A percentile compares a stretch with the other conserved stretches of the same genome.
These are phyloP conservation scores for Periphyllus acericola DNA, from an alignment of 2,888 invertebrate genomes.

Conservation along the genomic window DNA sequence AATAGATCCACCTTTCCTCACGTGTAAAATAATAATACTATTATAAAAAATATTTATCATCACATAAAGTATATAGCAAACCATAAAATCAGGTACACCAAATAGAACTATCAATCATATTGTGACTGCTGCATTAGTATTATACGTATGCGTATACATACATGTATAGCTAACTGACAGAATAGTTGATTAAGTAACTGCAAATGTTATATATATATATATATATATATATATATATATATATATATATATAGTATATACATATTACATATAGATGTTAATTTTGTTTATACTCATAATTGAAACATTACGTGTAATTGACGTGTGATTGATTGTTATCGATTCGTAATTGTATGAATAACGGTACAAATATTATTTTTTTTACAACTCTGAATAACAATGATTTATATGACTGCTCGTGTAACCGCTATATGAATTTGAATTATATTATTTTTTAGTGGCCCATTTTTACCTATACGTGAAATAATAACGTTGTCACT, in stretches of 20 bases:
- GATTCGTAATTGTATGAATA: neutral
- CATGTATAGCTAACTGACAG: neutral
- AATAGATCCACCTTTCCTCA: too few relatives aligned
- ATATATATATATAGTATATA: too few relatives aligned
- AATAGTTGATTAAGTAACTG: slow-evolving; percentile 19
- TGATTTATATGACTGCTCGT: slow-evolving; percentile 16
- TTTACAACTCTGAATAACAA: slow-evolving; percentile 6
- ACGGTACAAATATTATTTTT: neutral
- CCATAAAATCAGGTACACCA: neutral
- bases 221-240: neutral
- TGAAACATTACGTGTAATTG: slow-evolving; percentile 16
- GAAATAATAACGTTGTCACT: neutral
- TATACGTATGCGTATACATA: neutral
- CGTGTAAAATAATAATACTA: too few relatives aligned
- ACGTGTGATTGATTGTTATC: slow-evolving; percentile 40
- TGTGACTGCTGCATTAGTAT: neutral
- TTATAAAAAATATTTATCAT: neutral
- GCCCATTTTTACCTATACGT: neutral
- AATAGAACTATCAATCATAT: slow-evolving; percentile 23
- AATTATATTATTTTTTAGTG: neutral
- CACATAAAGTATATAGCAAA: neutral
- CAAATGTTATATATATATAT: neutral
- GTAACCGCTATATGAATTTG: neutral
- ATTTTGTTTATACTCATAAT: slow-evolving; percentile 27
- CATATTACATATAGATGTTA: slow-evolving; percentile 1